These are phyloP conservation scores for Caenorhabditis doughertyi DNA, from an alignment of 2,888 invertebrate genomes.

Conservation along the genomic window DNA sequence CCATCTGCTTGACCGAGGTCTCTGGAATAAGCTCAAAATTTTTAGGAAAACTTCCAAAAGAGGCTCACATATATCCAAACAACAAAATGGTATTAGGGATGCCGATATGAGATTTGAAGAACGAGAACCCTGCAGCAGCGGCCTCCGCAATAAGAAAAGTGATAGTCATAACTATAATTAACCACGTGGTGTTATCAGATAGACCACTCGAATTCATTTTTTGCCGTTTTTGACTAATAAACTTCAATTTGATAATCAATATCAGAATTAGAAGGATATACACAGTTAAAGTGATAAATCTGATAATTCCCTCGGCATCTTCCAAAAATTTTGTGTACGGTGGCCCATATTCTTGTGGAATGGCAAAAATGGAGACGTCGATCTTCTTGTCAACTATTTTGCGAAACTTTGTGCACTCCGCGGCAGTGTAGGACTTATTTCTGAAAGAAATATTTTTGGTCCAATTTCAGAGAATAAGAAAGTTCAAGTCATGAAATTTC, in stretches of 20 bases:
- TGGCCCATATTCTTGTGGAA: too few species aligned
- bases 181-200: neutral
- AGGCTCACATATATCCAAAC: neutral
- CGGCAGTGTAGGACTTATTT: too few species aligned
- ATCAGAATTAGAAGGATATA: neutral
- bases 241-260: neutral
- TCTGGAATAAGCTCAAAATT: too few species aligned
- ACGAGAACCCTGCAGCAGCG: neutral
- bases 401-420: too few species aligned
- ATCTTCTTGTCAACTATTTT: too few species aligned
- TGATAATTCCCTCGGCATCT: neutral
- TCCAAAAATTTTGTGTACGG: neutral
- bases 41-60: too few species aligned
- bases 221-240: neutral
- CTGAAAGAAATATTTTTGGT: too few species aligned
- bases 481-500: too few species aligned
- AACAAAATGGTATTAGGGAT: too few species aligned
- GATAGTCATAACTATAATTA: neutral
- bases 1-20: neutral
- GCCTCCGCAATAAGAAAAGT: neutral
- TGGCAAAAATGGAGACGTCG: too few species aligned
- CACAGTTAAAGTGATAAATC: neutral
- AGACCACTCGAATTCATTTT: neutral
- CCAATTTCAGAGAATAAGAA: too few species aligned
- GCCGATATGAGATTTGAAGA: neutral